These are phyloP conservation scores for Emys orbicularis DNA, from an alignment of 2,797 vertebrate genomes.

Conservation along the genomic window DNA sequence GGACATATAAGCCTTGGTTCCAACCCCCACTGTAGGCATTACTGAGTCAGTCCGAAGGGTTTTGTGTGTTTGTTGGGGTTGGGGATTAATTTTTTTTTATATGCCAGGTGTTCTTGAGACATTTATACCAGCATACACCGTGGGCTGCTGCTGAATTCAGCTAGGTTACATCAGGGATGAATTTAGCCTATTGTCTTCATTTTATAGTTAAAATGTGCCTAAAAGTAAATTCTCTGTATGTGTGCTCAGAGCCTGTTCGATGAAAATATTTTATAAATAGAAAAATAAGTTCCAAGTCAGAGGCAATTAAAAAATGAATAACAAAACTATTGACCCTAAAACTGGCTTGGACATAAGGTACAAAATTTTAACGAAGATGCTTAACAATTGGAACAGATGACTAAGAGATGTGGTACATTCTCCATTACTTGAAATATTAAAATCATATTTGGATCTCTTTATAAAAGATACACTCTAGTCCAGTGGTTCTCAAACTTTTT, in stretches of 20 bases:
- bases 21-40: not conserved
- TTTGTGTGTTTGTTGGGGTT: not conserved
- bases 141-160: not conserved
- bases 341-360: not conserved
- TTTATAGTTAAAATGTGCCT: not conserved
- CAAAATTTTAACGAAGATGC: not conserved
- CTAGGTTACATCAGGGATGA: not conserved
- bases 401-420: not conserved
- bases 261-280: not conserved
- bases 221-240: not conserved
- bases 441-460: not conserved
- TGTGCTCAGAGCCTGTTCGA: not conserved
- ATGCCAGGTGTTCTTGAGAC: not conserved
- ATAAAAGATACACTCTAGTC: accelerated
- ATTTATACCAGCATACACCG: not conserved
- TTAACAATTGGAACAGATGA: not conserved
- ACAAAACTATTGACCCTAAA: not conserved
- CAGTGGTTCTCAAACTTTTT: too few relatives aligned
- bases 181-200: not conserved
- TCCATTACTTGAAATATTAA: accelerated
- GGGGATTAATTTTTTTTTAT: not conserved
- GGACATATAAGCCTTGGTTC: not conserved
- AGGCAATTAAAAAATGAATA: not conserved
- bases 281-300: not conserved
- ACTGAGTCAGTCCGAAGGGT: not conserved